Conservation (phyloP, 2,888 invertebrate species). For the Gonocerus acuteangulatus region DNA sequence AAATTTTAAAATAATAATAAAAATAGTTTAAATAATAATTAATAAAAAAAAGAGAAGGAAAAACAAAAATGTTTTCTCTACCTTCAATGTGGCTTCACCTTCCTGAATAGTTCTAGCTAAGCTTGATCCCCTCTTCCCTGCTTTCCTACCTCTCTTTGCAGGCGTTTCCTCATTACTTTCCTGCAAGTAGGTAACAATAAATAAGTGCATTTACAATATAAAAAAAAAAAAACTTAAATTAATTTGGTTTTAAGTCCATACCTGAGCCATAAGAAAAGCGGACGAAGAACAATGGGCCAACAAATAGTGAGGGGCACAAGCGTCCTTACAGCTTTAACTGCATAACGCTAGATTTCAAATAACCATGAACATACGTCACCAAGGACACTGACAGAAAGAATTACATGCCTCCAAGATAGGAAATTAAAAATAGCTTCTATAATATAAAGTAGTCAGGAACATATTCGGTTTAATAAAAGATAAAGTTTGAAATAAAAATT, state of each 20-base stretch:
- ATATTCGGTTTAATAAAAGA: too few species aligned
- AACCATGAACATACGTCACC: background rate
- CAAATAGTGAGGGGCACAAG: background rate
- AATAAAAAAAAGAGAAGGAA: background rate
- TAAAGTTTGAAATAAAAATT: too few species aligned
- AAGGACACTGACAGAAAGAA: background rate
- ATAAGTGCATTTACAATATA: background rate
- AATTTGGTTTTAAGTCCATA: background rate
- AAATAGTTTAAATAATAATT: background rate
- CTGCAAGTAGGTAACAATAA: background rate
- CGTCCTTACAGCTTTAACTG: background rate
- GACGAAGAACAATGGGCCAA: background rate
- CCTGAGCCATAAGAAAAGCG: too few species aligned
- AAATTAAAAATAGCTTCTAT: too few species aligned
- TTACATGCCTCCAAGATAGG: background rate
- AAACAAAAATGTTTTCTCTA: background rate
- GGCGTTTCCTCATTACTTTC: conserved; percentile 33
- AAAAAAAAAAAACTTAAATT: background rate
- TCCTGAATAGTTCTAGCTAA: conserved; percentile 35
- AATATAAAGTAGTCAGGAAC: too few species aligned
- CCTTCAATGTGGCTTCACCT: conserved; percentile 36
- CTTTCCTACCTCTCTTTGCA: conserved; percentile 33
- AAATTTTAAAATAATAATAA: background rate
- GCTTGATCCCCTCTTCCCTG: conserved; percentile 35
- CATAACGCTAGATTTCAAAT: conserved; percentile 6